phyloP scores from a whole-genome alignment of 2,797 vertebrate genomes.

The Spizella passerina region DNA sequence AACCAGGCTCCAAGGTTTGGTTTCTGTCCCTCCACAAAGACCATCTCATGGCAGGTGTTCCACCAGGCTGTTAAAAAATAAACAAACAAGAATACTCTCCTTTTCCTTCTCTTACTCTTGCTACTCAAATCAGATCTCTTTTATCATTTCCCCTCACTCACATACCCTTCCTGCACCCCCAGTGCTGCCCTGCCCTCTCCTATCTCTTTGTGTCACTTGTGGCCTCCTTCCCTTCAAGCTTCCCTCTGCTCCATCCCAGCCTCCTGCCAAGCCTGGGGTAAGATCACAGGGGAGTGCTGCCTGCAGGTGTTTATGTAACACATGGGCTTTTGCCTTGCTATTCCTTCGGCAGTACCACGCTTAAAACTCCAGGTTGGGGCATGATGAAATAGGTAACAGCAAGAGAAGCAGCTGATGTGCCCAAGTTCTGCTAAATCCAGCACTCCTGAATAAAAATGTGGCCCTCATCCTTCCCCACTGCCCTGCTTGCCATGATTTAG shows the following conservation, averaged over 20 bases:
- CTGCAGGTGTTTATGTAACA: background rate
- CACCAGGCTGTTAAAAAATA: background rate
- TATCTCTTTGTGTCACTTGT: background rate
- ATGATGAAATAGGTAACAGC: accelerated
- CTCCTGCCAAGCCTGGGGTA: background rate
- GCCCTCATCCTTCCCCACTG: background rate
- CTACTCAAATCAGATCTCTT: background rate
- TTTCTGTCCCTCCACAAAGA: background rate
- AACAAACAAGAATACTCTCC: background rate
- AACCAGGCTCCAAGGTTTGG: background rate
- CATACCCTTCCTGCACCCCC: background rate
- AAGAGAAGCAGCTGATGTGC: background rate
- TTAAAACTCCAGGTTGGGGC: background rate
- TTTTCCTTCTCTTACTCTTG: background rate
- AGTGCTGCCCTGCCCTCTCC: background rate
- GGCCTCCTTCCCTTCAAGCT: background rate
- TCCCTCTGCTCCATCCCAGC: background rate
- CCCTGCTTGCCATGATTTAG: background rate
- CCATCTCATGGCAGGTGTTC: background rate
- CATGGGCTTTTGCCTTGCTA: background rate
- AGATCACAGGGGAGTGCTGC: background rate
- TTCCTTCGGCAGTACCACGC: background rate
- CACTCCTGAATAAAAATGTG: background rate
- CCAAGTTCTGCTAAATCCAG: background rate
- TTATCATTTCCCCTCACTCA: background rate